Percentiles rank a stretch among this genome's conserved stretches.
phyloP scores from a whole-genome alignment of 2,888 invertebrate species.

The Uloborus plumipes region DNA sequence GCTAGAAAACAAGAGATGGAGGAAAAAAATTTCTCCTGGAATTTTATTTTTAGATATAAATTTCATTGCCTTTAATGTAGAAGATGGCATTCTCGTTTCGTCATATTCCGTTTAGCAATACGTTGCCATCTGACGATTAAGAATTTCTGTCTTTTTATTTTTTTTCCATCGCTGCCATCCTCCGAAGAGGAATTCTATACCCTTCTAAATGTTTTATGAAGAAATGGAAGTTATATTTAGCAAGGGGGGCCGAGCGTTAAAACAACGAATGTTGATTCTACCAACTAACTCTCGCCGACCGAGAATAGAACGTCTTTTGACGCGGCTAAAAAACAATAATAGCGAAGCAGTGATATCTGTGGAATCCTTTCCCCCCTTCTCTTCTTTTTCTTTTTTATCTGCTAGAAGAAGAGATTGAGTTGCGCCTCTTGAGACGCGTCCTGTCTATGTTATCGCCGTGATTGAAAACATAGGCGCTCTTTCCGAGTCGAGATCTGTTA shows the following conservation, averaged over 20 bases:
- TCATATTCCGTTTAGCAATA: slow-evolving; percentile 44
- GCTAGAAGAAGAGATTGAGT: slow-evolving; percentile 25
- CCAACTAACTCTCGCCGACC: slow-evolving; percentile 47
- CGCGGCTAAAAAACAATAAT: slow-evolving; percentile 64
- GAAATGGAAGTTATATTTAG: slow-evolving; percentile 58
- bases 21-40: slow-evolving; percentile 22
- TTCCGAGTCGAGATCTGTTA: not conserved
- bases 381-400: too few relatives aligned
- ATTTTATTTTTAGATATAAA: slow-evolving; percentile 63
- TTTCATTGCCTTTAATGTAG: slow-evolving; percentile 54
- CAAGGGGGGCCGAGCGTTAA: slow-evolving; percentile 25
- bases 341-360: slow-evolving; percentile 60
- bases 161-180: not conserved
- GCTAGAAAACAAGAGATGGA: slow-evolving; percentile 16
- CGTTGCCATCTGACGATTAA: slow-evolving; percentile 43
- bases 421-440: slow-evolving; percentile 51
- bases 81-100: too few relatives aligned
- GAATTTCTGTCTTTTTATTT: slow-evolving; percentile 12
- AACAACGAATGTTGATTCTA: slow-evolving; percentile 64
- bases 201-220: slow-evolving; percentile 62
- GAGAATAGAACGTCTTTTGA: slow-evolving; percentile 60
- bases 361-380: slow-evolving; percentile 40
- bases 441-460: slow-evolving; percentile 61
- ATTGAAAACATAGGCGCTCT: slow-evolving; percentile 56
- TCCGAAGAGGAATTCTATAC: slow-evolving; percentile 46